phyloP scores from a whole-genome alignment of 2,797 vertebrate genomes.

The Holocentrus rufus region DNA sequence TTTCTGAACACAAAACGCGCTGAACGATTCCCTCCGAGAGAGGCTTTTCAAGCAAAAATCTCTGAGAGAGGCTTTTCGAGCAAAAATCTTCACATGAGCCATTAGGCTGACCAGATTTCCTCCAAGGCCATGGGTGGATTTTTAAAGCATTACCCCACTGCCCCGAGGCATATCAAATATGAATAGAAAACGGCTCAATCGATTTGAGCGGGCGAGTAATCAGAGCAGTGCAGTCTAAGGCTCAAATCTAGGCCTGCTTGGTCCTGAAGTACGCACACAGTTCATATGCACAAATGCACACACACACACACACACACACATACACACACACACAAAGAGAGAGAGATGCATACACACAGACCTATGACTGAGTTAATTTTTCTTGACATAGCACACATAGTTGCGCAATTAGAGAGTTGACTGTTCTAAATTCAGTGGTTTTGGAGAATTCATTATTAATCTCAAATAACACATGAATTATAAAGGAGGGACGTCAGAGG shows the following conservation, averaged over 20 bases:
- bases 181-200: slow-evolving; percentile 79
- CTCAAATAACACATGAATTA: slow-evolving; percentile 71
- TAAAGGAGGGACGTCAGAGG: slow-evolving; percentile 59
- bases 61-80: slow-evolving; percentile 59
- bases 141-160: slow-evolving; percentile 72
- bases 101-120: slow-evolving; percentile 77
- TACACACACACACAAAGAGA: slow-evolving; percentile 22
- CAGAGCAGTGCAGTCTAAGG: slow-evolving; percentile 76
- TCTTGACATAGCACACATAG: slow-evolving; percentile 62
- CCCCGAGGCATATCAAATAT: slow-evolving; percentile 83
- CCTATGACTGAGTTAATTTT: slow-evolving; percentile 26
- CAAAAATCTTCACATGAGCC: slow-evolving; percentile 58
- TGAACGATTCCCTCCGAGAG: slow-evolving; percentile 38
- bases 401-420: slow-evolving; percentile 70
- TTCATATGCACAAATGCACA: slow-evolving; percentile 18
- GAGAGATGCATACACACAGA: slow-evolving; percentile 22
- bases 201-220: slow-evolving; percentile 79
- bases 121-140: slow-evolving; percentile 64
- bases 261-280: slow-evolving; percentile 23
- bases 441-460: slow-evolving; percentile 75
- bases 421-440: slow-evolving; percentile 62
- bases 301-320: slow-evolving; percentile 14
- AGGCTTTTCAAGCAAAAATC: slow-evolving; percentile 53
- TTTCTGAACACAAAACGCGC: background rate
- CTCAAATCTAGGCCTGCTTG: slow-evolving; percentile 55